Conservation (phyloP, 2,113 vertebrate species). For the Pelodiscus sinensis region DNA sequence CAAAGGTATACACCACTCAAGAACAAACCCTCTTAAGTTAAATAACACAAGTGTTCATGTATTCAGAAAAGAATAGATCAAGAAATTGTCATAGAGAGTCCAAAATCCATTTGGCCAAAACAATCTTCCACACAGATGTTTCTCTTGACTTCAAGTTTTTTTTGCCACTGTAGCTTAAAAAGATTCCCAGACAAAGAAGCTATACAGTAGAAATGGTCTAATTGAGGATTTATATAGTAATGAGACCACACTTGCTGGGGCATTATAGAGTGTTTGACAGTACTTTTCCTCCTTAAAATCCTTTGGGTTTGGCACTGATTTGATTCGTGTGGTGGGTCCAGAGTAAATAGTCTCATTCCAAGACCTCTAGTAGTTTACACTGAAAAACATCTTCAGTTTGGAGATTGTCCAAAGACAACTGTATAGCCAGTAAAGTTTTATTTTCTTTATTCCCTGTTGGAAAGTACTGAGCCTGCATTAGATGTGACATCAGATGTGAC, state of each 20-base stretch:
- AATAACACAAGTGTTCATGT: slow-evolving; percentile 16
- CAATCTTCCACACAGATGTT: not conserved
- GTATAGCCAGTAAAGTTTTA: slow-evolving; percentile 48
- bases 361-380: slow-evolving; percentile 33
- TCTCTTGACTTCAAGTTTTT: slow-evolving; percentile 6
- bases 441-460: slow-evolving; percentile 44
- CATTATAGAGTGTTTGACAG: not conserved
- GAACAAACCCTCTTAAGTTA: slow-evolving; percentile 28
- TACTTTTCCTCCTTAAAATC: slow-evolving; percentile 10
- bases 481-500: not conserved
- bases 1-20: slow-evolving; percentile 26
- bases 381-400: slow-evolving; percentile 61
- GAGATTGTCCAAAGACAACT: slow-evolving; percentile 65
- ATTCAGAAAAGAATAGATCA: slow-evolving; percentile 29
- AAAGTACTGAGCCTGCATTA: slow-evolving; percentile 39
- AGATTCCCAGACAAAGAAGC: slow-evolving; percentile 23
- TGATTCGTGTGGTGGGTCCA: not conserved
- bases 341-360: slow-evolving; percentile 27
- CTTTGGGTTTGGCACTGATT: slow-evolving; percentile 22
- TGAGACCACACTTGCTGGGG: slow-evolving; percentile 46
- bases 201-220: slow-evolving; percentile 13
- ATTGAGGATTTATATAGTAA: slow-evolving; percentile 39
- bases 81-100: slow-evolving; percentile 2
- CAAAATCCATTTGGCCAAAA: not conserved
- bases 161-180: not conserved